phyloP scores from a whole-genome alignment of 2,797 vertebrate species.

The Gambusia yucatana region DNA sequence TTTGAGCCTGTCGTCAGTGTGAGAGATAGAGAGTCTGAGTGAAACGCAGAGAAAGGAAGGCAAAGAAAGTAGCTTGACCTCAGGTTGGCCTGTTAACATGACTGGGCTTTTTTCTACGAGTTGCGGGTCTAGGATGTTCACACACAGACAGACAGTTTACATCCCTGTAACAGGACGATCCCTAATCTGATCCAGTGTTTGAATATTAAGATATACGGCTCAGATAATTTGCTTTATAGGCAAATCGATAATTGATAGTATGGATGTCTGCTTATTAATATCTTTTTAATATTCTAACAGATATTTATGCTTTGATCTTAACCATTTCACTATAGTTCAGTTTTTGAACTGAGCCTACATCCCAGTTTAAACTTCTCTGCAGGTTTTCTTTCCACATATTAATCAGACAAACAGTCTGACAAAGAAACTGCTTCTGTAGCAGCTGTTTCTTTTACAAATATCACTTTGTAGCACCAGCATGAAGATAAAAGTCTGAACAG shows the following conservation, averaged over 20 bases:
- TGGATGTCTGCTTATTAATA: slow-evolving; percentile 10
- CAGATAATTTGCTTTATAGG: slow-evolving; percentile 17
- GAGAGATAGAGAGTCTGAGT: slow-evolving; percentile 61
- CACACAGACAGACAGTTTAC: slow-evolving; percentile 16
- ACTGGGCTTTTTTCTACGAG: slow-evolving; percentile 44
- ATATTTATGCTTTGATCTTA: not conserved
- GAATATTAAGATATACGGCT: slow-evolving; percentile 48
- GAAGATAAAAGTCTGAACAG: too few relatives aligned
- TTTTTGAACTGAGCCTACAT: not conserved
- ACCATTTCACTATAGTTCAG: not conserved
- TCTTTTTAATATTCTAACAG: not conserved
- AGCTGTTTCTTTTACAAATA: not conserved
- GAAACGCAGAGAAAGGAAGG: slow-evolving; percentile 30
- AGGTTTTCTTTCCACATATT: not conserved
- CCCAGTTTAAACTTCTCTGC: not conserved
- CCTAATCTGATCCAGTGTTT: slow-evolving; percentile 45
- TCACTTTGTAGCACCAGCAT: not conserved
- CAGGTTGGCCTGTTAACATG: slow-evolving; percentile 43
- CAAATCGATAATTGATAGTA: slow-evolving; percentile 7
- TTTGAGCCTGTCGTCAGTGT: slow-evolving; percentile 86
- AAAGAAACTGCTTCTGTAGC: not conserved
- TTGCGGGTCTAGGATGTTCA: slow-evolving; percentile 19
- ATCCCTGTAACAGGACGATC: slow-evolving; percentile 12
- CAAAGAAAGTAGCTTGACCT: slow-evolving; percentile 57
- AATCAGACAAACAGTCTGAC: not conserved